These are phyloP conservation scores for Leptonema lineaticorne DNA, from an alignment of 1,140 invertebrate species.

Conservation along the genomic window DNA sequence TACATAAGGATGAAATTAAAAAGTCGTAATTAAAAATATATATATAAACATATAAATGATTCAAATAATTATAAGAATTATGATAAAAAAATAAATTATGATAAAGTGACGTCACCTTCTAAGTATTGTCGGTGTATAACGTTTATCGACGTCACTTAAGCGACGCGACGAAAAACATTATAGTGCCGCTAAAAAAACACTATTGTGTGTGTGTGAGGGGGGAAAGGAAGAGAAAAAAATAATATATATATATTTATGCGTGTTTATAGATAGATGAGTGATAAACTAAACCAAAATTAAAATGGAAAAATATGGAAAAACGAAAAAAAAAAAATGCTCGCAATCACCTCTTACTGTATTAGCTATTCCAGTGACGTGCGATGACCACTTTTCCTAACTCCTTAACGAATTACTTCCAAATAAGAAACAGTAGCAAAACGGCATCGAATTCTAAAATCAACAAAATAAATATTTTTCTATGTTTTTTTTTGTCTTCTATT, in stretches of 20 bases:
- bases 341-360: slow-evolving; percentile 26
- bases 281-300: neutral
- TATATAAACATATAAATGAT: too few species aligned
- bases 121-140: too few species aligned
- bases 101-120: too few species aligned
- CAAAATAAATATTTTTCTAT: slow-evolving; percentile 41
- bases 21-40: too few species aligned
- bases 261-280: neutral
- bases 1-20: too few species aligned
- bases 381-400: slow-evolving; percentile 22
- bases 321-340: slow-evolving; percentile 5
- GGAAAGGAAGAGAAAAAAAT: too few species aligned
- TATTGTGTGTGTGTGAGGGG: too few species aligned
- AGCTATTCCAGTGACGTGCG: slow-evolving; percentile 26
- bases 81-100: too few species aligned
- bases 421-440: slow-evolving; percentile 41
- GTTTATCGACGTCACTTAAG: too few species aligned
- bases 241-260: neutral
- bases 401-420: slow-evolving; percentile 37
- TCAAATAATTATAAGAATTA: too few species aligned
- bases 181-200: too few species aligned
- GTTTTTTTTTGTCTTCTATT: slow-evolving; percentile 19
- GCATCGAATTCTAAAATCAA: slow-evolving; percentile 42
- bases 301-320: slow-evolving; percentile 10
- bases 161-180: too few species aligned